Base-by-base conservation (phyloP, 92 coral and sea anemone species). In the Epizoanthus stellaris region DNA sequence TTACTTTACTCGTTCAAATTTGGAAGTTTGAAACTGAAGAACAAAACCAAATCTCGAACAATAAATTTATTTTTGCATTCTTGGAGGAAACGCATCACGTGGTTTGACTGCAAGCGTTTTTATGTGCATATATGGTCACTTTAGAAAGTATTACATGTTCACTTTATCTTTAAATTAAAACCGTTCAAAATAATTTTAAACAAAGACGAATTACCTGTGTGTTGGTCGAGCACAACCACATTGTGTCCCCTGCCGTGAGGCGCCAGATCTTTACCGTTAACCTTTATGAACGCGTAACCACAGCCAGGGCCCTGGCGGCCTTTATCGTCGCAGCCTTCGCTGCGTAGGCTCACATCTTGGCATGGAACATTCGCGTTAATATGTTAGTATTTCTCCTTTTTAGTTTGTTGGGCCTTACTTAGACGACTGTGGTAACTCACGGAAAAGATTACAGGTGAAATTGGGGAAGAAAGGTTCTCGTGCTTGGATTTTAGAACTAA, bases 291-390 rank as follows among this genome's bases (percentile, higher is more conserved):
- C 5, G 91, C 91, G 17, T 54, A 70, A 19, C 91, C 91, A 82
- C 91, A 88, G 0, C 87, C 84, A 25, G 82, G 77, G 8, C 64
- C 70, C 21, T 75, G 83, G 45, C 74, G 85, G 7, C 34, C 54
- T 13, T 72, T 61, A 65, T 88, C 91, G 54, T 88, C 87, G 67
- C 91, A 88, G 13, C 91, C 91, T 67, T 88, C 91, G 71, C 91
- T 88, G 47, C 87, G 87, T 47, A 88, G 21, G 61, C 58, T 43
- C 61, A 88, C 17, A 25, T 47, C 88, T 72, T 72, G 76, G 23
- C 6, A 68, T 9, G 14, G 56, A 52, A 13, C 2, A 11, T 9
- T 52, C 2, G 56, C 12, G 56, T 2, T 52, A 7, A 52, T 52
- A 13, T 52, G 14, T 52, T 52, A 52, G 56, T 52, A 52, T 2